Evolutionary conservation across 1,140 invertebrate genomes (phyloP).

Genomic region (Antheraea pernyi): DNA sequence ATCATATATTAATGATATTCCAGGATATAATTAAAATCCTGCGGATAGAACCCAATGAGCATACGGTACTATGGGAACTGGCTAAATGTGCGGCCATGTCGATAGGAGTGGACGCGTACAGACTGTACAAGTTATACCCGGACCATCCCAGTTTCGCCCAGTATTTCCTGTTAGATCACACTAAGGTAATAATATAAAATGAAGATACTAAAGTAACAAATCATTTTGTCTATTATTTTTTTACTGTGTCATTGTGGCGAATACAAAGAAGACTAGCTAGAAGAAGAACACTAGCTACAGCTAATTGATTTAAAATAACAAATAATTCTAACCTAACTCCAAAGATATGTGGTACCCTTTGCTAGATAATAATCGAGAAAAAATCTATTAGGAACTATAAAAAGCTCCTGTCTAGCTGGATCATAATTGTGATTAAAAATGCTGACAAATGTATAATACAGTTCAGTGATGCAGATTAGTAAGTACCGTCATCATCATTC

Average conservation of each 20-base stretch:
- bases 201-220: not conserved
- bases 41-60: constrained; percentile 34
- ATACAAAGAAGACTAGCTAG: no score
- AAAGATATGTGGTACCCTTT: no score
- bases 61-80: constrained; percentile 38
- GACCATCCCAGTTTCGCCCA: constrained; percentile 42
- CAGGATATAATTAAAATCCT: constrained; percentile 39
- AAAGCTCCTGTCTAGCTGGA: no score
- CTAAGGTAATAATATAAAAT: constrained; percentile 24
- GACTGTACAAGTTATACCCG: constrained; percentile 47
- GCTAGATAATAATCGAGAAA: no score
- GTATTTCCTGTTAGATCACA: constrained; percentile 33
- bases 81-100: constrained; percentile 31
- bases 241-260: not conserved
- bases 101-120: constrained; percentile 41
- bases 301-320: no score
- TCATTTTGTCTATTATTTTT: not conserved
- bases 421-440: no score
- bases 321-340: no score
- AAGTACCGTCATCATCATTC: no score
- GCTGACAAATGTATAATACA: no score
- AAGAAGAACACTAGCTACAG: no score
- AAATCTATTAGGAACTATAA: no score
- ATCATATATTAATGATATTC: constrained; percentile 14
- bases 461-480: no score